Evolutionary conservation across 1,140 invertebrate species (phyloP).

Genomic region (Elymnias hypermnestra): DNA sequence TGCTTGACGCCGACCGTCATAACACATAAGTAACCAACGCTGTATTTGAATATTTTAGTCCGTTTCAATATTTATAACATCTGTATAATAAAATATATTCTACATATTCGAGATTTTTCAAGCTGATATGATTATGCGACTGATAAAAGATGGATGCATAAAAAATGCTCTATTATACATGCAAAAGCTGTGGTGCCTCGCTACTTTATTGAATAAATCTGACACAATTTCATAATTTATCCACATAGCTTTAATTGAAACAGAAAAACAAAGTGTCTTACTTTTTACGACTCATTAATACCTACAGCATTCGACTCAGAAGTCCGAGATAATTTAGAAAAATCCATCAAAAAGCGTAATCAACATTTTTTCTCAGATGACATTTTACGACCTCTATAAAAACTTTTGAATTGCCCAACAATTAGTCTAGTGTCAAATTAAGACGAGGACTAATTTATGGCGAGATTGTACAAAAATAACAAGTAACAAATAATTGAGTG

Average conservation of each 20-base stretch:
- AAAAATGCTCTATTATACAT: no score
- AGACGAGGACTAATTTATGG: neutral
- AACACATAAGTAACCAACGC: no score
- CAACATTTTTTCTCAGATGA: constrained; percentile 25
- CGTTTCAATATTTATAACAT: no score
- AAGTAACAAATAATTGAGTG: no score
- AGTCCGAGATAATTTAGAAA: constrained; percentile 37
- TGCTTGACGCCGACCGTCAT: no score
- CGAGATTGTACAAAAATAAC: neutral
- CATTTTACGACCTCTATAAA: constrained; percentile 6
- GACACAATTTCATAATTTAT: constrained; percentile 61
- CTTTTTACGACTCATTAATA: constrained; percentile 54
- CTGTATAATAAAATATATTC: no score
- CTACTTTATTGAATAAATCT: constrained; percentile 65
- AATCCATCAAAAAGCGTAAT: constrained; percentile 48
- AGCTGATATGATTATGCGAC: no score
- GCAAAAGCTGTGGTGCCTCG: no score
- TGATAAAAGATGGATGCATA: no score
- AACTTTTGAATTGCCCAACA: constrained; percentile 10
- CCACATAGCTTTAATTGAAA: constrained; percentile 31
- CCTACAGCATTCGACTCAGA: constrained; percentile 35
- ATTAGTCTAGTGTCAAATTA: constrained; percentile 15
- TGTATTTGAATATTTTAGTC: no score
- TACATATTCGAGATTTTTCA: no score
- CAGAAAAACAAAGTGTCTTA: constrained; percentile 20